Evolutionary conservation across 2,888 invertebrate genomes (phyloP), one percentile per base, ranked within the genome.

Genomic region (Lacanobia wlatinum): DNA sequence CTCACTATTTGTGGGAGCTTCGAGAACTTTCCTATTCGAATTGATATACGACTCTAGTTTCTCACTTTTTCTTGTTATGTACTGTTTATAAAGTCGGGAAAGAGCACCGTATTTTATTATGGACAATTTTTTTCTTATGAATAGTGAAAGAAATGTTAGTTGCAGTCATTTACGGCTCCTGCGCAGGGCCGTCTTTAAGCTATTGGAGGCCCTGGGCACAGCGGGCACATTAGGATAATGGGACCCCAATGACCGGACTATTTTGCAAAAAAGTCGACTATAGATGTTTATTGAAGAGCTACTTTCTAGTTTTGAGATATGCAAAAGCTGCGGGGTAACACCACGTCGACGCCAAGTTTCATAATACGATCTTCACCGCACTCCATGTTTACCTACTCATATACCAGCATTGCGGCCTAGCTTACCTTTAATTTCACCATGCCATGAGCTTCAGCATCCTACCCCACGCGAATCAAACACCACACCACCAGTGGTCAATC

Each of bases 1-100:
- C 87, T 90, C 83, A 73, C 78, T 84, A 84, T 88, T 86, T 84
- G 82, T 73, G 73, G 60, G 69, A 60, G 59, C 78, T 77, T 65
- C 62, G 70, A 71, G 61, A 84, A 75, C 50, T 87, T 84, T 82
- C 78, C 81, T 85, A 80, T 83, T 85, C 80, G 71, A 83, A 83
- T 87, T 92, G 92, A 92, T 89, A 83, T 91, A 92, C 82, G 86
- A 84, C 76, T 83, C 72, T 87, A 88, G 87, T 89, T 90, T 86
- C 28, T n/a, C 14, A 52, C 50, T 68, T 72, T 69, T 82, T 82
- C 75, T 73, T 71, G 62, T 67, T 59, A 63, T 66, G 23, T 73
- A 53, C 53, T 73, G 61, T 79, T n/a, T 77, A 67, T 77, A 78
- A 73, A 81, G 77, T 83, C 71, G 73, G 62, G 69, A 73, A 76